Evolutionary conservation across 1,140 invertebrate species (phyloP).

Genomic region (Ceratina calcarata): DNA sequence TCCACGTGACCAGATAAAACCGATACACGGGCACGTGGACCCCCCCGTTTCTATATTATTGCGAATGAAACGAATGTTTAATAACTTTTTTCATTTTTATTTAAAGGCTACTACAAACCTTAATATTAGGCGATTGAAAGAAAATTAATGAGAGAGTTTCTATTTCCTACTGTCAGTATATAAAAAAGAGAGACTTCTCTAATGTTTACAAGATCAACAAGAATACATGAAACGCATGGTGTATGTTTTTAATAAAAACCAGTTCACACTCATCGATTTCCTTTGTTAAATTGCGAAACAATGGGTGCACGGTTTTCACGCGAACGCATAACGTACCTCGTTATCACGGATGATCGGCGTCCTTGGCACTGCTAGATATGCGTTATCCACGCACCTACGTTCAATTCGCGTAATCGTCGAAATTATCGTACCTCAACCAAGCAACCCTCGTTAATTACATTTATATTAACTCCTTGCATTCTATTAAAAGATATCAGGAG

Average conservation of each 20-base stretch:
- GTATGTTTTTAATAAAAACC: neutral
- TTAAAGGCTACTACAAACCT: too few relatives aligned
- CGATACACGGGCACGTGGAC: neutral
- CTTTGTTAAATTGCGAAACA: conserved; percentile 3
- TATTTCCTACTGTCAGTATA: too few relatives aligned
- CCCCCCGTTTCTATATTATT: too few relatives aligned
- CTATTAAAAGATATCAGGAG: too few relatives aligned
- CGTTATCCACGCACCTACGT: neutral
- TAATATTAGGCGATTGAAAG: too few relatives aligned
- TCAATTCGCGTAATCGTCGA: conserved; percentile 18
- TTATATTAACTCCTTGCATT: too few relatives aligned
- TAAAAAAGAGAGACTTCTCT: too few relatives aligned
- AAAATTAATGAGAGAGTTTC: too few relatives aligned
- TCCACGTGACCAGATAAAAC: conserved; percentile 14
- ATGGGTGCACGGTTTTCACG: conserved; percentile 4
- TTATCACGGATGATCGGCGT: conserved; percentile 19
- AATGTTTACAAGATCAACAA: too few relatives aligned
- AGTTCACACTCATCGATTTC: neutral
- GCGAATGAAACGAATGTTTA: too few relatives aligned
- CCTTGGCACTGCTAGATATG: neutral
- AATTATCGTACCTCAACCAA: neutral
- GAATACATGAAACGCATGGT: too few relatives aligned
- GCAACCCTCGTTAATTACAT: neutral
- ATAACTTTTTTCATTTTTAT: too few relatives aligned
- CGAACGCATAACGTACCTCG: conserved; percentile 6